These are phyloP conservation scores for Brachystomella parvula DNA, from an alignment of 1,140 invertebrate species.

Conservation along the genomic window DNA sequence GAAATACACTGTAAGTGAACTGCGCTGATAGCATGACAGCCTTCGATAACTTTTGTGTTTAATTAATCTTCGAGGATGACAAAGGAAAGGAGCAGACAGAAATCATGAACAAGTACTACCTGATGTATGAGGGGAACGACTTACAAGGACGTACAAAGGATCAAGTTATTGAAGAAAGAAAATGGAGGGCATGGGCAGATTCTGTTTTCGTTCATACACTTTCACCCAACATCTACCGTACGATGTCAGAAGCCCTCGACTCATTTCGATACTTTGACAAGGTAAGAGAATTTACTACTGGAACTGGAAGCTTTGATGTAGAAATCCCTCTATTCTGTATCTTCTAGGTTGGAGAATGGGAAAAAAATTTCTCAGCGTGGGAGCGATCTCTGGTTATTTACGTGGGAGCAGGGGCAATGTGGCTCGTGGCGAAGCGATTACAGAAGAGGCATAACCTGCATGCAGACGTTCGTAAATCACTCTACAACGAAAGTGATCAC, in stretches of 20 bases:
- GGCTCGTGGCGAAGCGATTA: constrained; percentile 75
- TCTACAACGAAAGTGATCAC: constrained; percentile 78
- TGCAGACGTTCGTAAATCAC: constrained; percentile 76
- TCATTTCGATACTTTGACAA: constrained; percentile 87
- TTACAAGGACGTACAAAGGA: constrained; percentile 50
- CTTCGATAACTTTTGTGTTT: neutral
- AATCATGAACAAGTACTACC: constrained; percentile 88
- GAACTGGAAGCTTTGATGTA: neutral
- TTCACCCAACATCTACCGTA: constrained; percentile 88
- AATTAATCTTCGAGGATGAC: constrained; percentile 48
- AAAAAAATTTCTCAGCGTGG: constrained; percentile 74
- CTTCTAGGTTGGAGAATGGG: constrained; percentile 74
- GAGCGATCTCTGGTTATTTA: constrained; percentile 85
- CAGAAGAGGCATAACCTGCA: constrained; percentile 79
- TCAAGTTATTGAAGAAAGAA: constrained; percentile 66
- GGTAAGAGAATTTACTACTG: constrained; percentile 41
- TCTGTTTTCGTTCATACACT: constrained; percentile 79
- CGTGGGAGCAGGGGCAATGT: constrained; percentile 89
- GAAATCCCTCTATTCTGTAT: neutral
- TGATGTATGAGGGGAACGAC: constrained; percentile 68
- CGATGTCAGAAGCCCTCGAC: constrained; percentile 64
- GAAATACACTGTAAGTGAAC: constrained; percentile 46
- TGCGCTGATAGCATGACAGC: neutral
- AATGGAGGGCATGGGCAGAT: constrained; percentile 94
- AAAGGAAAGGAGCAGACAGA: constrained; percentile 60